Percentiles rank a stretch among this genome's conserved stretches.
phyloP scores from a whole-genome alignment of 2,888 invertebrate genomes.

The Heliconius ismenius region DNA sequence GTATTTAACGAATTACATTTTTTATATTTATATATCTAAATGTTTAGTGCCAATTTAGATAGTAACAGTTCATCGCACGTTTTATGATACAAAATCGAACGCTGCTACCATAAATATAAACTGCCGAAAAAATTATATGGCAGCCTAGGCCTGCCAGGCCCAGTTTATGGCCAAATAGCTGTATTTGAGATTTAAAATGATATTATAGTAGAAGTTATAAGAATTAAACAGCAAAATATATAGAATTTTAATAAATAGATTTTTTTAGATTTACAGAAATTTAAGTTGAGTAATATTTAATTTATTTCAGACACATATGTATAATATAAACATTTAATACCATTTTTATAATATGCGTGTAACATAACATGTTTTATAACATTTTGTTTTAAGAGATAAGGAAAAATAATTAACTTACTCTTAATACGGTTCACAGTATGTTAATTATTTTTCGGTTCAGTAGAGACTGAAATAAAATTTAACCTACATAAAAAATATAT shows the following conservation, averaged over 20 bases:
- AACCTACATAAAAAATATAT: no score
- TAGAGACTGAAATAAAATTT: no score
- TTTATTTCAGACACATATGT: background rate
- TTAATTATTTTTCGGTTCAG: no score
- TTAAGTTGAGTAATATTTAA: background rate
- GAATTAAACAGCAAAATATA: background rate
- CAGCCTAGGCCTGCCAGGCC: slow-evolving; percentile 4
- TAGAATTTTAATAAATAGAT: background rate
- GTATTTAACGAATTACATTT: background rate
- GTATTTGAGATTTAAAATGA: background rate
- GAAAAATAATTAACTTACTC: background rate
- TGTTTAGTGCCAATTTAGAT: slow-evolving; percentile 5
- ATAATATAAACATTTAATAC: background rate
- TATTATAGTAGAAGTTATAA: background rate
- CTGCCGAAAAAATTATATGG: slow-evolving; percentile 4
- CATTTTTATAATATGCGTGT: no score
- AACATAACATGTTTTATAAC: no score
- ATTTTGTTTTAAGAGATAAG: no score
- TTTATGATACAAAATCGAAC: slow-evolving; percentile 10
- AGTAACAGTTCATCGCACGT: slow-evolving; percentile 16
- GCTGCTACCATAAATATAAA: background rate
- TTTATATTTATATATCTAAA: slow-evolving; percentile 12
- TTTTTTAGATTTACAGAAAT: background rate
- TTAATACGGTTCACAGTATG: no score
- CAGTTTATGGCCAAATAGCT: background rate